Evolutionary conservation across 2,113 vertebrate species (phyloP).

Genomic region (Aptenodytes forsteri): DNA sequence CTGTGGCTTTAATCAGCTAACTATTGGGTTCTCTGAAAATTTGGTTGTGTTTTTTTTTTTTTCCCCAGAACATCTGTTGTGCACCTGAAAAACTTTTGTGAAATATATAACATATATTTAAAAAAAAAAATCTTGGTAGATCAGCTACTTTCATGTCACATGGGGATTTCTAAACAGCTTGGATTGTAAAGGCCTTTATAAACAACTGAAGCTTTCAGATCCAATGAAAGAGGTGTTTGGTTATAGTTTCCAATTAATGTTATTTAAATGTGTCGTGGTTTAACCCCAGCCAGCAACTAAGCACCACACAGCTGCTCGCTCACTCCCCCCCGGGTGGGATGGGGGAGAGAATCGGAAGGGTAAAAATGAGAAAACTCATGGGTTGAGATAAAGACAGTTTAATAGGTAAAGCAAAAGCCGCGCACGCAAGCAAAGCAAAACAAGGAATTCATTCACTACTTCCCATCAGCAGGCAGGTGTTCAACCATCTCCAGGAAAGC

Average conservation of each 20-base stretch:
- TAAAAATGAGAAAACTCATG: no score
- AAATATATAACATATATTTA: background rate
- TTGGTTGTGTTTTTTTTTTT: background rate
- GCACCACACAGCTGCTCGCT: no score
- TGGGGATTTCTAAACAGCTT: background rate
- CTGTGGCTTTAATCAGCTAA: background rate
- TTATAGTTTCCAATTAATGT: background rate
- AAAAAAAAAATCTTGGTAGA: background rate
- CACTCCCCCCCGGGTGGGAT: no score
- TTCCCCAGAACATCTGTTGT: background rate
- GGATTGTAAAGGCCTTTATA: background rate
- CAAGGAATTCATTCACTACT: no score
- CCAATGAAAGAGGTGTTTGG: background rate
- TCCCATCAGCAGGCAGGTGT: no score
- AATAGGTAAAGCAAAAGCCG: no score
- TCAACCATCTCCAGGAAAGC: no score
- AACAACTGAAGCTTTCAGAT: background rate
- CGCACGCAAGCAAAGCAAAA: no score
- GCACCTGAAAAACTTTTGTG: background rate
- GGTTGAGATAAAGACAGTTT: no score
- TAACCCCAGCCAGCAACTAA: no score
- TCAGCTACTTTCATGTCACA: background rate
- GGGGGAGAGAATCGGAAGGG: no score
- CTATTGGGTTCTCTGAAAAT: background rate
- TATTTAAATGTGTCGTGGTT: background rate